Evolutionary conservation across 1,140 invertebrate genomes (phyloP), one percentile per base, ranked within the genome.

Genomic region (Trachelipus rathkii): DNA sequence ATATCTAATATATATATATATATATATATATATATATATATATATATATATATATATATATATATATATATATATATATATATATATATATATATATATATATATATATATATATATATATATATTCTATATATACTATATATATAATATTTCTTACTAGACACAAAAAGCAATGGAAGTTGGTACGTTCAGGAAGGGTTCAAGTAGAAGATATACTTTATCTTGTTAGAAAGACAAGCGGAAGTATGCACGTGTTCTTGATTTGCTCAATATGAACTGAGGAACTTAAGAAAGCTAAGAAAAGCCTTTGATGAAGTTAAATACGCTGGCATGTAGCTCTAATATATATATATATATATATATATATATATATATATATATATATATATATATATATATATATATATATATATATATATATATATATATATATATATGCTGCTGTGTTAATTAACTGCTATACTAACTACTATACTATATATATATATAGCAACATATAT

Each of bases 291-390:
- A 97, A 97, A 87, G 97, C 97, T 43, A 89, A n/a, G 97, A 82
- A 99, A 99, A 89, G 97, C 97, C 81, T 99, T 99, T 87, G 97
- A 99, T 88, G 97, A 99, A 90, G 95, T 97, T 79, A 99, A 99
- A 91, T 98, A 95, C 87, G 92, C 89, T 83, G 87, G 79, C 15
- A 33, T 74, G 50, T 60, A 19, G 19, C 2, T 60, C 4, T 60
- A 60, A 3, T 60, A 19, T 60, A 13, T 60, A 15, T 19, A 60
- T 60, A 15, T 60, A 60, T 33, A 33, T 33, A 33, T 33, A 33
- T 33, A 33, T 33, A 33, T 33, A 33, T 33, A 33, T 33, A 33
- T 33, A 33, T 33, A 33, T 33, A 33, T 33, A 33, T 33, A 33
- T 33, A 33, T 33, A 33, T 33, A 33, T 33, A 33, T 33, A 33